These are phyloP conservation scores for Ommatoiulus sabulosus DNA, from an alignment of 2,888 invertebrate genomes.

Conservation along the genomic window DNA sequence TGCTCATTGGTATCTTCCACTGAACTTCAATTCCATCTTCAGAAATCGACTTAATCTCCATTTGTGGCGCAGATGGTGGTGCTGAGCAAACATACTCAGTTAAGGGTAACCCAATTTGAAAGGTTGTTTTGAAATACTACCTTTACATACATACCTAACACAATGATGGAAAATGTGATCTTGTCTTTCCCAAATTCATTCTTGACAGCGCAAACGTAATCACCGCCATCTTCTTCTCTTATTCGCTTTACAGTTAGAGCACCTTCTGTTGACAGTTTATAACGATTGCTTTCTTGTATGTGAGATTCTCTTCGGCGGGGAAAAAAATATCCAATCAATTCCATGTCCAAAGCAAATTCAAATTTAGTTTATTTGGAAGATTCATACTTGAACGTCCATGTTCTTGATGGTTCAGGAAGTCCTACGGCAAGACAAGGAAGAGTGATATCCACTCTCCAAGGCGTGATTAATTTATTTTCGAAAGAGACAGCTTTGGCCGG, in stretches of 20 bases:
- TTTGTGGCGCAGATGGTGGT: slow-evolving; percentile 55
- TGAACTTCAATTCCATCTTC: slow-evolving; percentile 52
- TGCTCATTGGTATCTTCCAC: slow-evolving; percentile 51
- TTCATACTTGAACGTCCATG: slow-evolving; percentile 59
- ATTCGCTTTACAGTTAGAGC: slow-evolving; percentile 91
- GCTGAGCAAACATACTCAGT: slow-evolving; percentile 2
- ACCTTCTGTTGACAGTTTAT: slow-evolving; percentile 85
- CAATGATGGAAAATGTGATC: slow-evolving; percentile 88
- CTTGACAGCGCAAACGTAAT: slow-evolving; percentile 93
- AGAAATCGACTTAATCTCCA: slow-evolving; percentile 49
- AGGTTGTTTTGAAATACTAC: background rate
- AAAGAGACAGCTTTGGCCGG: slow-evolving; percentile 59
- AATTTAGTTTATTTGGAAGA: too few relatives aligned
- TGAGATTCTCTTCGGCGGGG: background rate
- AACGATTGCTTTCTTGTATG: slow-evolving; percentile 51
- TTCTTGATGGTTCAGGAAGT: slow-evolving; percentile 57
- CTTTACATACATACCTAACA: slow-evolving; percentile 75
- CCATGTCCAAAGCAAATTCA: background rate
- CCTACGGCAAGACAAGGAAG: slow-evolving; percentile 59
- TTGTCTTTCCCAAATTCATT: slow-evolving; percentile 93
- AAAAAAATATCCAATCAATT: background rate
- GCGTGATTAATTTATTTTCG: slow-evolving; percentile 57
- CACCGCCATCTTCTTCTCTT: slow-evolving; percentile 89
- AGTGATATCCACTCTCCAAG: slow-evolving; percentile 58
- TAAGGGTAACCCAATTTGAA: background rate